phyloP scores from a whole-genome alignment of 2,888 invertebrate species.

The Athalia circularis region DNA sequence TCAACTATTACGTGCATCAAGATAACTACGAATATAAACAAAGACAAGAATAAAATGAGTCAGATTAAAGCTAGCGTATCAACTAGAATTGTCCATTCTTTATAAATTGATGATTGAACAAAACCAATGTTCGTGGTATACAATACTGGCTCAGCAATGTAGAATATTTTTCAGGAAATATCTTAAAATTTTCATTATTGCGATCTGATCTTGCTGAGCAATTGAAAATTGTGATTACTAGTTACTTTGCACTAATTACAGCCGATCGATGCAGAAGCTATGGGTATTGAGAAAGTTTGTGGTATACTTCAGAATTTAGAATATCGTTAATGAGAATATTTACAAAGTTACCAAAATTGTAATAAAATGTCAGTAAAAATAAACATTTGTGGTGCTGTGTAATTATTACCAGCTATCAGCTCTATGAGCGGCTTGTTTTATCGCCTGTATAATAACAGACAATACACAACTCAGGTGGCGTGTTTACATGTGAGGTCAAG shows the following conservation, averaged over 20 bases:
- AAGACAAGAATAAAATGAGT: conserved; percentile 4
- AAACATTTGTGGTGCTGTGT: background rate
- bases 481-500: background rate
- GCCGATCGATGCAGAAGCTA: background rate
- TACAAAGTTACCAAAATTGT: background rate
- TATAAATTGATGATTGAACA: background rate
- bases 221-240: background rate
- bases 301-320: background rate
- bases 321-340: background rate
- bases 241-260: background rate
- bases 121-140: background rate
- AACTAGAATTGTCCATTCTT: background rate
- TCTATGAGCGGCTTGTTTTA: background rate
- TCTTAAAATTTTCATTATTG: background rate
- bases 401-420: background rate
- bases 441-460: too few species aligned
- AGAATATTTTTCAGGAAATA: background rate
- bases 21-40: background rate
- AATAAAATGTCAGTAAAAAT: background rate
- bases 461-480: background rate
- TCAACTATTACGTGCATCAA: conserved; percentile 21
- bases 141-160: background rate
- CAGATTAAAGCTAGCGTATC: too few species aligned
- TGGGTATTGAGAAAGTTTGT: background rate
- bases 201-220: background rate